These are phyloP conservation scores for Platyscapa corneri DNA, from an alignment of 1,140 invertebrate species.

Conservation along the genomic window DNA sequence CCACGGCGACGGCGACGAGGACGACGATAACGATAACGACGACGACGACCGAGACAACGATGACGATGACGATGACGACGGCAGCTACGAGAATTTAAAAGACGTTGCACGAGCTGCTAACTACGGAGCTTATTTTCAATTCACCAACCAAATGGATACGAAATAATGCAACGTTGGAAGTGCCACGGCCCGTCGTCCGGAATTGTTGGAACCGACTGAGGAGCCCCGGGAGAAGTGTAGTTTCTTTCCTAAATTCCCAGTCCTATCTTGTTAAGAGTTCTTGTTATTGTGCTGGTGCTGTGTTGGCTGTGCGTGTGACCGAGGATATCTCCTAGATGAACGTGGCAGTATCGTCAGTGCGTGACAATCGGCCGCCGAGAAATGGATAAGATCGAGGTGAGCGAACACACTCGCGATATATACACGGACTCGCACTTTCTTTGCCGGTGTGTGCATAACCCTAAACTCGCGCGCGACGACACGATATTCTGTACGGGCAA, in stretches of 20 bases:
- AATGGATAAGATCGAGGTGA: constrained; percentile 74
- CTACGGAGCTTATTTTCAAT: no score
- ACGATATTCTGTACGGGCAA: background rate
- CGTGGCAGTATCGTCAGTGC: constrained; percentile 64
- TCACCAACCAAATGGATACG: constrained; percentile 23
- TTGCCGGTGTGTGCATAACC: constrained; percentile 24
- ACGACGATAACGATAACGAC: no score
- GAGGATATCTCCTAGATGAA: constrained; percentile 66
- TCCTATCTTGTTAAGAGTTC: background rate
- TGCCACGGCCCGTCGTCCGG: background rate
- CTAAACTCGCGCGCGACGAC: constrained; percentile 34
- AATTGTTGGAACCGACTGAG: background rate
- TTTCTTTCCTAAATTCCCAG: background rate
- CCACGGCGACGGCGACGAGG: no score
- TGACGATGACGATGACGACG: background rate
- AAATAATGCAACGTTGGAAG: background rate
- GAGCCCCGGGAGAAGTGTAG: background rate
- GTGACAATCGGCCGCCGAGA: constrained; percentile 67
- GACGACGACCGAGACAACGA: no score
- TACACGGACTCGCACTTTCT: background rate
- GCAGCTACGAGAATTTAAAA: constrained; percentile 17
- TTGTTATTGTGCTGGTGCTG: background rate
- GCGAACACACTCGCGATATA: constrained; percentile 24
- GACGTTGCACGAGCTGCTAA: background rate
- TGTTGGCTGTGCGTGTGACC: constrained; percentile 54